A percentile compares a stretch with the other conserved stretches of the same genome.
phyloP scores from a whole-genome alignment of 2,888 invertebrate species.

The Psylliodes chrysocephalus region DNA sequence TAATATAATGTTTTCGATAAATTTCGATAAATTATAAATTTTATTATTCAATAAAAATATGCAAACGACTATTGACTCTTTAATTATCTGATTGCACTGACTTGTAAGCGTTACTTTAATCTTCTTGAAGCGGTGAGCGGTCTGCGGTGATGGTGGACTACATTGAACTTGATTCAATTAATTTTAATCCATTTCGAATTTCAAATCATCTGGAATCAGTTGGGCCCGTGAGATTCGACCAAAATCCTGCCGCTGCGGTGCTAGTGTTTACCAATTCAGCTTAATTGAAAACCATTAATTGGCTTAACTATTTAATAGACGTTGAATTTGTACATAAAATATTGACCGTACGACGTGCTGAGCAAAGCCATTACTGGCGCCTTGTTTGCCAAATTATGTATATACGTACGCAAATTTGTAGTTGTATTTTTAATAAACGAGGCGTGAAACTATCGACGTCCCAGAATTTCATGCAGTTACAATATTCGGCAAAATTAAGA shows the following conservation, averaged over 20 bases:
- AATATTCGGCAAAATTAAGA: too few species aligned
- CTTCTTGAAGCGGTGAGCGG: neutral
- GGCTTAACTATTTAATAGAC: conserved; percentile 25
- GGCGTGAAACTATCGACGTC: too few species aligned
- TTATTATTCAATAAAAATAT: too few species aligned
- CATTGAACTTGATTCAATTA: conserved; percentile 19
- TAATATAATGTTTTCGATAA: too few species aligned
- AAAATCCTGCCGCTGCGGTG: conserved; percentile 1
- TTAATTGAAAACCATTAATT: conserved; percentile 27
- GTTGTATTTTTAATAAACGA: too few species aligned
- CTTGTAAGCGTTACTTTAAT: too few species aligned
- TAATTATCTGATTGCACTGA: too few species aligned
- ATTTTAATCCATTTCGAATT: conserved; percentile 20
- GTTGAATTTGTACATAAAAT: conserved; percentile 11
- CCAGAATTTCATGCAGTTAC: too few species aligned
- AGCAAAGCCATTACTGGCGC: conserved; percentile 1
- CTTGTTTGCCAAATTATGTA: neutral
- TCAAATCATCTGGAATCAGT: conserved; percentile 22
- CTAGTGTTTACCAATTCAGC: conserved; percentile 20
- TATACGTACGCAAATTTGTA: neutral
- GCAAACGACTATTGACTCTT: too few species aligned
- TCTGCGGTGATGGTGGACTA: neutral
- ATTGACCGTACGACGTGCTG: conserved; percentile 12
- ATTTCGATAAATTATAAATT: too few species aligned
- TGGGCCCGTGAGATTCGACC: conserved; percentile 13